These are phyloP conservation scores for Oryctes rhinoceros DNA, from an alignment of 1,140 invertebrate species.

Conservation along the genomic window DNA sequence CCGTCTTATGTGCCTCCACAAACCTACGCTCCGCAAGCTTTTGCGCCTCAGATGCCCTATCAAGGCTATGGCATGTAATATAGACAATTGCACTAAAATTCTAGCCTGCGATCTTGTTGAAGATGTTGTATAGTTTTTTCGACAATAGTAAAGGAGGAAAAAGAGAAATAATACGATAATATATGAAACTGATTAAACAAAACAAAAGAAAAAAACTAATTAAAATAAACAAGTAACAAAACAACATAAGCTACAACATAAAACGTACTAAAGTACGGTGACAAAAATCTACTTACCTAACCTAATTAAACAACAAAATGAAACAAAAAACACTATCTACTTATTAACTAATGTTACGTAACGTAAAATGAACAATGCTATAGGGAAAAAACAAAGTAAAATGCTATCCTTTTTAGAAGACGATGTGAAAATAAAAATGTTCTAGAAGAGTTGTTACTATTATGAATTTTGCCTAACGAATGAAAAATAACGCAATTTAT, in stretches of 20 bases:
- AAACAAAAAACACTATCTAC: neutral
- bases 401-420: neutral
- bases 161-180: neutral
- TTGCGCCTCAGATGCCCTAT: constrained; percentile 71
- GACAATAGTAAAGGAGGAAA: constrained; percentile 1
- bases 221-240: neutral
- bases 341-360: neutral
- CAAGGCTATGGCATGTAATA: constrained; percentile 75
- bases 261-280: neutral
- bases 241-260: neutral
- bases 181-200: neutral
- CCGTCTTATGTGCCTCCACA: constrained; percentile 54
- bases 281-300: constrained; percentile 5
- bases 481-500: neutral
- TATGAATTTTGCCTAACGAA: constrained; percentile 17
- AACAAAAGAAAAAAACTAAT: neutral
- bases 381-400: neutral
- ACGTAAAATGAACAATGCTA: neutral
- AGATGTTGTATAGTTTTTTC: constrained; percentile 1
- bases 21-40: constrained; percentile 60
- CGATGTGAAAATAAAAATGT: neutral
- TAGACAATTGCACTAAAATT: constrained; percentile 51
- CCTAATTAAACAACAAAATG: neutral
- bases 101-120: neutral
- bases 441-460: constrained; percentile 10